phyloP scores from a whole-genome alignment of 2,113 vertebrate genomes.

The Holacanthus passer region DNA sequence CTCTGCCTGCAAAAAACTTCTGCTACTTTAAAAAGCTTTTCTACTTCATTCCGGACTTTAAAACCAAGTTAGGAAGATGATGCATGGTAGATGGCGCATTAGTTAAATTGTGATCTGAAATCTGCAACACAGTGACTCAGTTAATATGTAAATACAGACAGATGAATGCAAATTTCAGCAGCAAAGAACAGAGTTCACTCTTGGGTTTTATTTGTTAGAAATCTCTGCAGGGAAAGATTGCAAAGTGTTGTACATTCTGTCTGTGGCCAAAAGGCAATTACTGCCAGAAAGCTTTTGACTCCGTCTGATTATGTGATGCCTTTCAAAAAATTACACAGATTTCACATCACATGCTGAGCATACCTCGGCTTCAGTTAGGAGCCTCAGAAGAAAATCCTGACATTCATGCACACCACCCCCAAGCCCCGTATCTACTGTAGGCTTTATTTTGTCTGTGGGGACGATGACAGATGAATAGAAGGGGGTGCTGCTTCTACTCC shows the following conservation, averaged over 20 bases:
- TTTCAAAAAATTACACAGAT: slow-evolving; percentile 75
- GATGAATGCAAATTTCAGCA: slow-evolving; percentile 42
- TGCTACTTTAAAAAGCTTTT: slow-evolving; percentile 12
- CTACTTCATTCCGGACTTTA: slow-evolving; percentile 28
- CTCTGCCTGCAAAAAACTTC: slow-evolving; percentile 28
- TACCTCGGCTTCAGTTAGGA: slow-evolving; percentile 64
- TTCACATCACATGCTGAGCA: slow-evolving; percentile 74
- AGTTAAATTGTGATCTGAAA: slow-evolving; percentile 37
- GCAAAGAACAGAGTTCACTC: slow-evolving; percentile 46
- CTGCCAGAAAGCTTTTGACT: slow-evolving; percentile 75
- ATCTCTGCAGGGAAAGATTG: slow-evolving; percentile 68
- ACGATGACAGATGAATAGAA: slow-evolving; percentile 76
- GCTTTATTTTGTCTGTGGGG: slow-evolving; percentile 71
- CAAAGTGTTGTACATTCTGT: slow-evolving; percentile 64
- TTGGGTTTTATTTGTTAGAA: slow-evolving; percentile 63
- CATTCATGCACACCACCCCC: slow-evolving; percentile 59
- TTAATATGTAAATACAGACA: slow-evolving; percentile 50
- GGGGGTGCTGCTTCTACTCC: slow-evolving; percentile 54
- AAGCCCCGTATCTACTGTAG: slow-evolving; percentile 50
- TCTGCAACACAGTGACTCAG: slow-evolving; percentile 31
- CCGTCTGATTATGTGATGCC: slow-evolving; percentile 73
- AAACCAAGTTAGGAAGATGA: slow-evolving; percentile 16
- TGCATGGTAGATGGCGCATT: slow-evolving; percentile 5
- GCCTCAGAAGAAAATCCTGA: slow-evolving; percentile 67
- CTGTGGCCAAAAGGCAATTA: slow-evolving; percentile 70